These are phyloP conservation scores for Mastigias papua DNA, from an alignment of 30 jellyfish, hydroid and myxozoan genomes.

Conservation along the genomic window DNA sequence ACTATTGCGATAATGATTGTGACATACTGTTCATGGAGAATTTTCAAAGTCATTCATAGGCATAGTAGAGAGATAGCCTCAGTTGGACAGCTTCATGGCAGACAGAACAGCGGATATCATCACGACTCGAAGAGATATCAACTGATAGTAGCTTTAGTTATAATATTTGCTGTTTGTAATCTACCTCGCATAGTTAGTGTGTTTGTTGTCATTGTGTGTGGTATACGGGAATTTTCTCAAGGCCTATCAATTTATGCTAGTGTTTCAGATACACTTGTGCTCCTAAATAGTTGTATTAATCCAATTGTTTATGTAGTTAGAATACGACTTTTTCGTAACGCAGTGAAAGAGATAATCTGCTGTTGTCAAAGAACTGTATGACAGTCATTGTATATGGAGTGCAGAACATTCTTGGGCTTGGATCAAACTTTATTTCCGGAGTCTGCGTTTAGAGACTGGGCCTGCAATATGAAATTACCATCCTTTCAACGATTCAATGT, in stretches of 20 bases:
- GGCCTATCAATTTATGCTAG: too few relatives aligned
- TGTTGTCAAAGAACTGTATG: too few relatives aligned
- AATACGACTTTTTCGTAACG: background rate
- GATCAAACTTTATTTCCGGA: too few relatives aligned
- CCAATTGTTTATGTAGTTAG: conserved; percentile 20
- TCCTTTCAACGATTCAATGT: too few relatives aligned
- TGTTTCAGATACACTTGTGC: too few relatives aligned
- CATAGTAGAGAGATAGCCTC: background rate
- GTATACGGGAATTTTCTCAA: too few relatives aligned
- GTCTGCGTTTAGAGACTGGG: too few relatives aligned
- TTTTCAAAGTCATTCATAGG: background rate
- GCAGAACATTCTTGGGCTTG: too few relatives aligned
- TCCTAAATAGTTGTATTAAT: conserved; percentile 11
- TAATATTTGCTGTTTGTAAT: background rate
- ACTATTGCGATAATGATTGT: background rate
- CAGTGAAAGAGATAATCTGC: background rate
- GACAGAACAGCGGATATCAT: background rate
- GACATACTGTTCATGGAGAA: too few relatives aligned
- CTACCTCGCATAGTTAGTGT: background rate
- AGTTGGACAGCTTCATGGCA: background rate
- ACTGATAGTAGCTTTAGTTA: background rate
- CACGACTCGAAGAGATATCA: background rate
- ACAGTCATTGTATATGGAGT: too few relatives aligned
- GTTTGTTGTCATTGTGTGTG: background rate
- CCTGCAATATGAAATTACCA: too few relatives aligned